These are phyloP conservation scores for Drosophila longiperda DNA, from an alignment of 2,888 invertebrate genomes.

Conservation along the genomic window DNA sequence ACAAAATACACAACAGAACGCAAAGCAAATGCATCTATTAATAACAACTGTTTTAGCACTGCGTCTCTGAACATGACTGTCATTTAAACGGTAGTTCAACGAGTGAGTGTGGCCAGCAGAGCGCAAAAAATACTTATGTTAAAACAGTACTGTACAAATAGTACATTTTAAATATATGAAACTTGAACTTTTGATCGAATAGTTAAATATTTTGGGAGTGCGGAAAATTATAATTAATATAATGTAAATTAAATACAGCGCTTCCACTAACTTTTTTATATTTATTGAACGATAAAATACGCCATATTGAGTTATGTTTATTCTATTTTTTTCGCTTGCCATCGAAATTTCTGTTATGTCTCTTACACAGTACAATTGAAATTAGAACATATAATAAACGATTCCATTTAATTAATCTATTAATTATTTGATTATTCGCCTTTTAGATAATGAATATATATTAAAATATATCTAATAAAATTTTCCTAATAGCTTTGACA, in stretches of 20 bases:
- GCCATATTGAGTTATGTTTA: not conserved
- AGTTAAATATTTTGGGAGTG: not conserved
- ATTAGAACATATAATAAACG: not conserved
- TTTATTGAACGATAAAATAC: not conserved
- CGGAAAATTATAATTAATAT: not conserved
- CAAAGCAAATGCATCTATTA: conserved; percentile 4
- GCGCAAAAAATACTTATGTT: not conserved
- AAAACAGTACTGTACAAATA: not conserved
- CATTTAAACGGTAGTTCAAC: not conserved
- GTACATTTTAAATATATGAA: not conserved
- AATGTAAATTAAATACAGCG: not conserved
- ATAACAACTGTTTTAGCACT: not conserved
- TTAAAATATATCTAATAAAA: not conserved
- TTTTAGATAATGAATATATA: not conserved
- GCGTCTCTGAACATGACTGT: conserved; percentile 22
- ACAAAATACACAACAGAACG: not conserved
- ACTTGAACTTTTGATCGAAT: not conserved
- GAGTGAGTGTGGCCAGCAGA: not conserved
- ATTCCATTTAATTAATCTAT: not conserved
- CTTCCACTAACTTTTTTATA: not conserved
- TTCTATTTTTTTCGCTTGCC: not conserved
- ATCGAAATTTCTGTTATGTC: not conserved
- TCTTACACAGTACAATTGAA: not conserved
- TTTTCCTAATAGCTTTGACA: not conserved
- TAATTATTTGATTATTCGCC: not conserved